Percentiles rank a stretch among this genome's conserved stretches.
phyloP scores from a whole-genome alignment of 2,888 invertebrate species.

The Endomychus coccineus region DNA sequence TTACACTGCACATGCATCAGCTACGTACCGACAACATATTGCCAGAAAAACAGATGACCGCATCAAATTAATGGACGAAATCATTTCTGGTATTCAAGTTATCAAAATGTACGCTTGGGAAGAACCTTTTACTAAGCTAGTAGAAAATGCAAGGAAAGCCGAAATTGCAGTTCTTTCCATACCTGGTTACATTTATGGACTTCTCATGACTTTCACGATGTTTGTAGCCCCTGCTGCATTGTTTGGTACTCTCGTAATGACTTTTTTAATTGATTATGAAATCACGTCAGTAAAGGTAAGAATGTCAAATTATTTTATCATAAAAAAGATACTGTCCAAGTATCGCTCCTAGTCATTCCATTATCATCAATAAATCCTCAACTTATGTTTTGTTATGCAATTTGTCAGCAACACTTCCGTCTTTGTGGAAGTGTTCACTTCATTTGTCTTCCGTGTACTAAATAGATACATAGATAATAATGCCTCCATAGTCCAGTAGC shows the following conservation, averaged over 20 bases:
- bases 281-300: constrained; percentile 8
- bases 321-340: too few relatives aligned
- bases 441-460: too few relatives aligned
- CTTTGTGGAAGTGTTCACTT: too few relatives aligned
- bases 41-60: constrained; percentile 7
- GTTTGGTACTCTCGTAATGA: constrained; percentile 6
- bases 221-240: constrained; percentile 7
- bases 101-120: constrained; percentile 12
- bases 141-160: constrained; percentile 1
- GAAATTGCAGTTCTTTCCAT: constrained; percentile 7
- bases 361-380: too few relatives aligned
- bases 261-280: constrained; percentile 1
- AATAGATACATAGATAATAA: too few relatives aligned
- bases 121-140: constrained; percentile 4
- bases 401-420: too few relatives aligned
- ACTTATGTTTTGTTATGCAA: too few relatives aligned
- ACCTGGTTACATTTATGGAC: constrained; percentile 7
- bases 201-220: constrained; percentile 5
- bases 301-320: too few relatives aligned
- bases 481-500: too few relatives aligned
- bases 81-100: constrained; percentile 3
- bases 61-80: constrained; percentile 9
- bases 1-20: constrained; percentile 4
- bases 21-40: constrained; percentile 6
- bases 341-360: too few relatives aligned